Conservation (phyloP, 1,140 invertebrate species). For the Epicauta chinensis region DNA sequence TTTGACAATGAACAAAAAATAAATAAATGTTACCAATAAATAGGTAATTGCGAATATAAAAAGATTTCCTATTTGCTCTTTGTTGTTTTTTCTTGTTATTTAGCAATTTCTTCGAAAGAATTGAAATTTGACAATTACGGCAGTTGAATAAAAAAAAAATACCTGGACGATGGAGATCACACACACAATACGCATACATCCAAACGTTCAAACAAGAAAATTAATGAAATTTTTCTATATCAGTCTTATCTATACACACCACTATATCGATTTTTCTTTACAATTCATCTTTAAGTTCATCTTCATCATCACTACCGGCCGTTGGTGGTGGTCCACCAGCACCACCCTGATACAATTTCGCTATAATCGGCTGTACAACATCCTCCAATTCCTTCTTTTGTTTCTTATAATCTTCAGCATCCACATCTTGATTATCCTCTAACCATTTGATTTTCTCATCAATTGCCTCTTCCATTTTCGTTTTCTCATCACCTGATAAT, state of each 20-base stretch:
- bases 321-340: slow-evolving; percentile 68
- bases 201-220: slow-evolving; percentile 17
- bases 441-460: slow-evolving; percentile 98
- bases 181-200: slow-evolving; percentile 17
- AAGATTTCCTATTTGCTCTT: no score
- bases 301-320: slow-evolving; percentile 56
- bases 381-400: slow-evolving; percentile 97
- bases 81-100: no score
- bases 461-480: slow-evolving; percentile 92
- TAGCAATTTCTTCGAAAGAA: no score
- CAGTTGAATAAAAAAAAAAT: slow-evolving; percentile 12
- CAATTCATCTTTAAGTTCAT: slow-evolving; percentile 82
- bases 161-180: slow-evolving; percentile 9
- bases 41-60: slow-evolving; percentile 14
- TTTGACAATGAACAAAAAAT: slow-evolving; percentile 24
- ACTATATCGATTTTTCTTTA: slow-evolving; percentile 47
- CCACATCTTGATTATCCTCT: slow-evolving; percentile 91
- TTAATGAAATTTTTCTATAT: slow-evolving; percentile 10
- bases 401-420: slow-evolving; percentile 89
- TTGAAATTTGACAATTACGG: slow-evolving; percentile 2
- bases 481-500: slow-evolving; percentile 83
- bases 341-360: slow-evolving; percentile 89
- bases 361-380: slow-evolving; percentile 94
- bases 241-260: slow-evolving; percentile 17
- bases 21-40: slow-evolving; percentile 14